Base-by-base conservation (phyloP, 2,797 vertebrate species). In the Fistularia tabacaria region DNA sequence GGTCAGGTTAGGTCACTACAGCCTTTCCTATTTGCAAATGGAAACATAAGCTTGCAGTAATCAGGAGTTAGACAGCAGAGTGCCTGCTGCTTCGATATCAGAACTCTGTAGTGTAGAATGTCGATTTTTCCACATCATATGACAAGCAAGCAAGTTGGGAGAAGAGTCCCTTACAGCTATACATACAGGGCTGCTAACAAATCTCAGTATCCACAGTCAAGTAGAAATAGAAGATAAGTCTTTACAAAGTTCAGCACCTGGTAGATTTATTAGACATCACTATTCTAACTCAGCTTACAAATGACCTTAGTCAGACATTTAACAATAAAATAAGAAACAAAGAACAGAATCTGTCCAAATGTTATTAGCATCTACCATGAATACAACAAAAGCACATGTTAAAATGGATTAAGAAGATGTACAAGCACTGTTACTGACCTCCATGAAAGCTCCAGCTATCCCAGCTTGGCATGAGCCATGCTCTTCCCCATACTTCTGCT, bases 401-500 rank as follows among this genome's bases (percentile, higher is more conserved):
- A 14, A 9, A 3, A 9, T 6, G 46, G 61, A 71, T 79, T 57
- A 64, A 51, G 51, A 71, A 62, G 79, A 81, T 40, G 74, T 81
- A 64, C 60, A 79, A 72, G 64, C 1, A 9, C n/a, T 47, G 46
- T 51, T 11, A 92, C 96, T 90, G 87, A 98, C 97, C 94, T 98
- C 93, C 0, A 90, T 93, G 81, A 99, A 96, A 86, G 94, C 93
- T 77, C 95, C 95, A 0, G 97, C 93, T 7, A 96, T 98, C 65
- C 97, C 97, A 0, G 96, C 97, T 87, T 99, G 97, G 91, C 97
- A 99, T 0, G 97, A 99, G 78, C 97, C 97, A 0, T 99, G 97
- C 76, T 99, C 97, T 83, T 99, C 97, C n/a, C 97, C 97, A 5
- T 99, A 99, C 77, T 93, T 98, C 91, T 96, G 97, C 92, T 99